These are phyloP conservation scores for Spisula subtruncata DNA, from an alignment of 2,888 invertebrate genomes.

Conservation along the genomic window DNA sequence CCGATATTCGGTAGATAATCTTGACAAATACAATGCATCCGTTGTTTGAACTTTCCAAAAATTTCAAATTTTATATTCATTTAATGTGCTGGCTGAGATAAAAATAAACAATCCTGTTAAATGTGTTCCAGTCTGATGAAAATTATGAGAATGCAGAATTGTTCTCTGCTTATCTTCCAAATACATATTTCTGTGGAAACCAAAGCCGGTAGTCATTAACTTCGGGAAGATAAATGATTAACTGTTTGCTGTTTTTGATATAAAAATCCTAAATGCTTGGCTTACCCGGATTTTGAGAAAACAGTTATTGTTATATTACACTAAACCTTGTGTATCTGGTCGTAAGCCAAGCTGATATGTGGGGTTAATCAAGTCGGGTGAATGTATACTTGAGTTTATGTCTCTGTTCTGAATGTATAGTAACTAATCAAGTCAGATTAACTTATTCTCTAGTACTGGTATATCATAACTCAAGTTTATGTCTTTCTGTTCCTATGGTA, in stretches of 20 bases:
- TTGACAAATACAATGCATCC: slow-evolving; percentile 9
- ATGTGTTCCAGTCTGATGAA: background rate
- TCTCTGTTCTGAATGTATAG: too few species aligned
- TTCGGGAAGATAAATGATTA: slow-evolving; percentile 1
- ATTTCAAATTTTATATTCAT: background rate
- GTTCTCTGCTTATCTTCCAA: slow-evolving; percentile 7
- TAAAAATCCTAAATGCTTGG: background rate
- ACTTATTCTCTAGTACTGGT: too few species aligned
- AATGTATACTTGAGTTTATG: background rate
- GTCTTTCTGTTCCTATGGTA: background rate
- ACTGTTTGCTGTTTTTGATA: background rate
- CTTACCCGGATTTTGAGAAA: background rate
- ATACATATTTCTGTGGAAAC: slow-evolving; percentile 1
- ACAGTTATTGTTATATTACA: slow-evolving; percentile 5
- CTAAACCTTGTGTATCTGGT: background rate
- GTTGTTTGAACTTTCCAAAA: background rate
- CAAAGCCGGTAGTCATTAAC: background rate
- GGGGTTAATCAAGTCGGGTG: background rate
- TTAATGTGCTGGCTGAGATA: background rate
- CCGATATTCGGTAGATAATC: too few species aligned
- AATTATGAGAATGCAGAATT: slow-evolving; percentile 12
- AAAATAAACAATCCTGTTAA: background rate
- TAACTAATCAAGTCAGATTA: too few species aligned
- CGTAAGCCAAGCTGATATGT: background rate
- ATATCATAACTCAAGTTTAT: too few species aligned